These are phyloP conservation scores for Nineta flava DNA, from an alignment of 2,888 invertebrate genomes.

Conservation along the genomic window DNA sequence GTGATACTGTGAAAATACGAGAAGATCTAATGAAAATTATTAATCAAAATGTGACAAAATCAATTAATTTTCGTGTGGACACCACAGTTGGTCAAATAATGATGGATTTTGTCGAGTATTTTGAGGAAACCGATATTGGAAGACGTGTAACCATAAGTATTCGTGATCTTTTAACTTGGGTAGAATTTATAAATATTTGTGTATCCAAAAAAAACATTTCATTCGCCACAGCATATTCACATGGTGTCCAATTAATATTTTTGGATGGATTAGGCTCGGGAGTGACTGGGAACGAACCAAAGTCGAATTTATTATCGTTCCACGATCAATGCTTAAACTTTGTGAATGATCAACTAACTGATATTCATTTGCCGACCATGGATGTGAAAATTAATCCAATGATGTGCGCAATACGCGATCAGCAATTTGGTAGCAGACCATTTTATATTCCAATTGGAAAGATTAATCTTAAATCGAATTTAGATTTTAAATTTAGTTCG, in stretches of 20 bases:
- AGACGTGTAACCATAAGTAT: slow-evolving; percentile 66
- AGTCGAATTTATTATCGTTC: slow-evolving; percentile 28
- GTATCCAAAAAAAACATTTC: slow-evolving; percentile 22
- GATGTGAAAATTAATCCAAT: background rate
- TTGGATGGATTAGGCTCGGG: slow-evolving; percentile 83
- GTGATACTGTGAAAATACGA: slow-evolving; percentile 55
- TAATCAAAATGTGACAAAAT: slow-evolving; percentile 28
- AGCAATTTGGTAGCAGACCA: slow-evolving; percentile 57
- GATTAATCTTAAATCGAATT: slow-evolving; percentile 15
- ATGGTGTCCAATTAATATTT: slow-evolving; percentile 83
- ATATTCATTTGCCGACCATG: slow-evolving; percentile 1
- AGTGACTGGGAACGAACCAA: slow-evolving; percentile 53
- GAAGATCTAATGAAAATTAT: slow-evolving; percentile 68
- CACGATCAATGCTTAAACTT: slow-evolving; percentile 35
- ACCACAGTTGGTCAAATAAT: slow-evolving; percentile 47
- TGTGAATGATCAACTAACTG: slow-evolving; percentile 31
- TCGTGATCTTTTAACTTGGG: slow-evolving; percentile 86
- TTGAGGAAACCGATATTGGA: slow-evolving; percentile 53
- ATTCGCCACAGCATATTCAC: slow-evolving; percentile 55
- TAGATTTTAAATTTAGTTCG: slow-evolving; percentile 54
- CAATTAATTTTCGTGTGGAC: slow-evolving; percentile 33
- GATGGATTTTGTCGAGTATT: slow-evolving; percentile 66
- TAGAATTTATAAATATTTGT: slow-evolving; percentile 66
- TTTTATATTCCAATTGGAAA: slow-evolving; percentile 51
- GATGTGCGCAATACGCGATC: slow-evolving; percentile 22